Conservation (phyloP, 2,797 vertebrate genomes). For the Aldrovandia affinis region DNA sequence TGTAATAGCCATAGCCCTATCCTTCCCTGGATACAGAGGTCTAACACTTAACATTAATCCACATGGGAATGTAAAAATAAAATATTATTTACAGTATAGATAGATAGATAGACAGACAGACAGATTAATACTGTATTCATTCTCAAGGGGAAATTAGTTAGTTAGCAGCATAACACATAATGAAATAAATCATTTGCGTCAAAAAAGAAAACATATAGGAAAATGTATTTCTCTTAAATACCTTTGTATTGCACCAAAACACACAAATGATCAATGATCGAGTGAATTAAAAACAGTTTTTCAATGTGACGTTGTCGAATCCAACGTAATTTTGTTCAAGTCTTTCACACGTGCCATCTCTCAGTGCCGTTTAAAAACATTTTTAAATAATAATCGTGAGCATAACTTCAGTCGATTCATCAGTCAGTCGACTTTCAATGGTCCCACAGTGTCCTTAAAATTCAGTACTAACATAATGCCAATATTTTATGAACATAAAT, state of each 20-base stretch:
- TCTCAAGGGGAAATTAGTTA: too few species aligned
- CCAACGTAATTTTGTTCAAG: too few species aligned
- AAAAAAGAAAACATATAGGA: too few species aligned
- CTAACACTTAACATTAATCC: too few species aligned
- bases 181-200: too few species aligned
- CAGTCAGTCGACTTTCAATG: too few species aligned
- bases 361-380: not conserved
- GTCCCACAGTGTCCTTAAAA: not conserved
- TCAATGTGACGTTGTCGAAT: too few species aligned
- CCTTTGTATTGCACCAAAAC: not conserved
- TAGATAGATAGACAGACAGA: not conserved
- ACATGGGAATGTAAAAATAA: not conserved
- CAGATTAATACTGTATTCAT: not conserved
- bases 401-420: not conserved
- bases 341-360: not conserved
- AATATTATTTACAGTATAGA: too few species aligned
- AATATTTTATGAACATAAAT: not conserved
- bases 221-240: too few species aligned
- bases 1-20: too few species aligned
- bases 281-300: not conserved
- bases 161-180: too few species aligned
- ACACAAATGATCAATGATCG: not conserved
- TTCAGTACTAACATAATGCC: conserved; percentile 1
- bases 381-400: not conserved
- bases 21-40: too few species aligned